Conservation (phyloP, 2,888 invertebrate species). For the Eupithecia dodoneata region DNA sequence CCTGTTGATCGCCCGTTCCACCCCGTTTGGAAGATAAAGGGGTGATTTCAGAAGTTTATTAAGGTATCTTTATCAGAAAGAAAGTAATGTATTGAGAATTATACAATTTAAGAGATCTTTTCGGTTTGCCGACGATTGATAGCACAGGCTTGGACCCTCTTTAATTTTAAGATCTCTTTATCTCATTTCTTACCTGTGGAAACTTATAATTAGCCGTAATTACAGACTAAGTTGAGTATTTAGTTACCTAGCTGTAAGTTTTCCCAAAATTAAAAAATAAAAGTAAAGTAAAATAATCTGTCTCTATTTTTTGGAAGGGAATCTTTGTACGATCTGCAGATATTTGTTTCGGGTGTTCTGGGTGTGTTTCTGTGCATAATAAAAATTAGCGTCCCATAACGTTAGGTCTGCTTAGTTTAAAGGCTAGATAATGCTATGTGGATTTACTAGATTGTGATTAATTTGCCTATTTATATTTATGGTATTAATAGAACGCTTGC, state of each 20-base stretch:
- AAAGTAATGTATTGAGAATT: constrained; percentile 10
- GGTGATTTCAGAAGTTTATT: constrained; percentile 32
- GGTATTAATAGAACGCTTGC: neutral
- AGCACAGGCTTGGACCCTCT: neutral
- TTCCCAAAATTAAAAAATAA: too few species aligned
- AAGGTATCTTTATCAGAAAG: constrained; percentile 20
- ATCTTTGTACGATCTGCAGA: neutral
- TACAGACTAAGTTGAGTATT: too few species aligned
- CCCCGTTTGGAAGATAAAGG: constrained; percentile 31
- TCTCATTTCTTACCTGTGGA: too few species aligned
- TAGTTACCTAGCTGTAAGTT: too few species aligned
- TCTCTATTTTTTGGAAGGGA: neutral
- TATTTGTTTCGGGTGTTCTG: too few species aligned
- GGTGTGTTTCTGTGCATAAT: too few species aligned
- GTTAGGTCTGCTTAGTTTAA: too few species aligned
- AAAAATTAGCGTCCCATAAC: too few species aligned
- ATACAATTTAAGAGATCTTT: neutral
- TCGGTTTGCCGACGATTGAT: neutral
- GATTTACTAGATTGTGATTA: too few species aligned
- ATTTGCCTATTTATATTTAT: neutral
- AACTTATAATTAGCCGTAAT: too few species aligned
- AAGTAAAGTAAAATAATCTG: too few species aligned
- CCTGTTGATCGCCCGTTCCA: neutral
- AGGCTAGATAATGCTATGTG: too few species aligned
- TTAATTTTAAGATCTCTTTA: neutral